These are phyloP conservation scores for Tethea ocularis DNA, from an alignment of 2,888 invertebrate species.

Conservation along the genomic window DNA sequence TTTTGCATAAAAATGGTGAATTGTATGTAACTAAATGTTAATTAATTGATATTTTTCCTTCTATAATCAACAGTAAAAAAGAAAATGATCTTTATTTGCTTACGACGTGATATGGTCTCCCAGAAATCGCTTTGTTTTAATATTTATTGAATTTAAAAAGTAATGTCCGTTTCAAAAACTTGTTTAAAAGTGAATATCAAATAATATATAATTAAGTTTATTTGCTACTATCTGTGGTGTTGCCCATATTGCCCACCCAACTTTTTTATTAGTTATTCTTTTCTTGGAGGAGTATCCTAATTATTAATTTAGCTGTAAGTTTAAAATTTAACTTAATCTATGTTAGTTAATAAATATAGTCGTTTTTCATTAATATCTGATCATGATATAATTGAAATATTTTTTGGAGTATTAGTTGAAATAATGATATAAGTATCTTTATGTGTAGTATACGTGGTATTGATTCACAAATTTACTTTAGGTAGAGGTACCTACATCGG, in stretches of 20 bases:
- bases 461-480: background rate
- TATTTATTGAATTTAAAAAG: background rate
- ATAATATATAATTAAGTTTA: too few relatives aligned
- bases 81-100: conserved; percentile 3
- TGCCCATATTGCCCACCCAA: background rate
- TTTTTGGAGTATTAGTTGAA: conserved; percentile 2
- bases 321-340: background rate
- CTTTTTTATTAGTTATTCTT: background rate
- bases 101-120: background rate
- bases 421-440: background rate
- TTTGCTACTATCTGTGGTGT: too few relatives aligned
- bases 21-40: background rate
- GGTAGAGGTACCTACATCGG: background rate
- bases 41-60: background rate
- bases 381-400: background rate
- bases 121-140: background rate
- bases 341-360: background rate
- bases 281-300: background rate
- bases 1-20: background rate
- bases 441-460: background rate
- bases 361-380: background rate
- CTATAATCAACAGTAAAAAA: background rate
- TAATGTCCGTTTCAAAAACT: too few relatives aligned
- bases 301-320: background rate
- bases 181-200: too few relatives aligned